Conservation (phyloP, 2,797 vertebrate genomes). For the Malacoctenus gilli region DNA sequence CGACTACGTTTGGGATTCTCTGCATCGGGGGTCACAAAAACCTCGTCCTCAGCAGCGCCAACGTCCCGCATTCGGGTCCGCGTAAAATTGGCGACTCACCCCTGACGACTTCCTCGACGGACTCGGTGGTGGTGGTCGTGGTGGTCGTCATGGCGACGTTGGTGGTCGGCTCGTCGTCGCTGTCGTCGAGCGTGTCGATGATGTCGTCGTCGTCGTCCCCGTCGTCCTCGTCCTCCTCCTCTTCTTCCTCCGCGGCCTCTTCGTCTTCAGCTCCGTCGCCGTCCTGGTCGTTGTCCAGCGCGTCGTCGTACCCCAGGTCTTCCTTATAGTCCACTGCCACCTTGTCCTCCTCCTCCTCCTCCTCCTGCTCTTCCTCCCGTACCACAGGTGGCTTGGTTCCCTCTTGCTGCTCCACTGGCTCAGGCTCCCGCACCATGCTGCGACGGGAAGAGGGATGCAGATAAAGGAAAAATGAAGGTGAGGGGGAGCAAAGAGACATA, state of each 20-base stretch:
- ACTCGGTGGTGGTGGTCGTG: conserved; percentile 93
- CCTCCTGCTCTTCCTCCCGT: conserved; percentile 81
- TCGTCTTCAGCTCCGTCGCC: conserved; percentile 84
- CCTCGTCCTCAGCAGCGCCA: no score
- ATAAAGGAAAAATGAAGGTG: no score
- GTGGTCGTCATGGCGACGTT: conserved; percentile 92
- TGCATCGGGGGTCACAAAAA: no score
- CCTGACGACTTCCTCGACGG: conserved; percentile 95
- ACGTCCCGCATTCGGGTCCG: no score
- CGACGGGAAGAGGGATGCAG: conserved; percentile 5
- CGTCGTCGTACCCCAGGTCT: conserved; percentile 75
- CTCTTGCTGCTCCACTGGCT: conserved; percentile 81
- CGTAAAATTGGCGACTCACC: no score
- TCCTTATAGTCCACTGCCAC: conserved; percentile 80
- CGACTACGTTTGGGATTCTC: no score
- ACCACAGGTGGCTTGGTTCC: conserved; percentile 83
- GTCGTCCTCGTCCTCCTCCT: conserved; percentile 82
- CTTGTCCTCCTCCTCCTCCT: conserved; percentile 79
- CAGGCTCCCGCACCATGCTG: conserved; percentile 89
- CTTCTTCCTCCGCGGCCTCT: conserved; percentile 82
- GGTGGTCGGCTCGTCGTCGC: conserved; percentile 86
- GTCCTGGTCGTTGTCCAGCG: conserved; percentile 74
- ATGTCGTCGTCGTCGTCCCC: conserved; percentile 82
- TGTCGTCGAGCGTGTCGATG: conserved; percentile 77
- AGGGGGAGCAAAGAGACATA: conserved; percentile 20